These are phyloP conservation scores for Coelinius sp. DNA, from an alignment of 2,888 invertebrate genomes.

Conservation along the genomic window DNA sequence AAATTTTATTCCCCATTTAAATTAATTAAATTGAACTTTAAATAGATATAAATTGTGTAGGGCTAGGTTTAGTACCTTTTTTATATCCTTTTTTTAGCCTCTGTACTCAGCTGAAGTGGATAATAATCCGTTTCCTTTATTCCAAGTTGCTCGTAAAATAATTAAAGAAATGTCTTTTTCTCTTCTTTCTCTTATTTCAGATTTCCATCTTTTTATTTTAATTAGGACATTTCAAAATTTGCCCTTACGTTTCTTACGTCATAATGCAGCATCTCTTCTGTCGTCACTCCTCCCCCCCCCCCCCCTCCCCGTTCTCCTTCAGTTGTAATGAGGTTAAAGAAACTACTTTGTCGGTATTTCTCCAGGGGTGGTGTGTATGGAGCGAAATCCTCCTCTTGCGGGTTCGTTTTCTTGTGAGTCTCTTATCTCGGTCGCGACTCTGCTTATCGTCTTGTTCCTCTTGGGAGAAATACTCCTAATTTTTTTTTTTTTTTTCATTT, in stretches of 20 bases:
- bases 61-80: not conserved
- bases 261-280: not conserved
- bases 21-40: not conserved
- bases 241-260: not conserved
- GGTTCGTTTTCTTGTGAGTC: constrained; percentile 29
- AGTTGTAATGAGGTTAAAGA: constrained; percentile 40
- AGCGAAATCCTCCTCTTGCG: constrained; percentile 22
- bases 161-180: constrained; percentile 37
- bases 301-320: too few species aligned
- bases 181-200: constrained; percentile 17
- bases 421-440: constrained; percentile 39
- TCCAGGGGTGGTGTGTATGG: constrained; percentile 32
- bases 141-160: constrained; percentile 43
- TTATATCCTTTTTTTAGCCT: constrained; percentile 13
- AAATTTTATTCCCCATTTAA: not conserved
- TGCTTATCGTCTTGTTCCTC: constrained; percentile 38
- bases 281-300: constrained; percentile 29
- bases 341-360: constrained; percentile 38
- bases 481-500: constrained; percentile 10
- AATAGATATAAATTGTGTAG: not conserved
- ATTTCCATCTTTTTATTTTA: not conserved
- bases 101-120: constrained; percentile 28
- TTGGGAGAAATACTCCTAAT: constrained; percentile 36
- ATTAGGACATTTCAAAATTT: not conserved
- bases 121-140: constrained; percentile 24